Percentiles rank a stretch among this genome's conserved stretches.
Conservation (phyloP, 2,113 vertebrate species). For the Anoura caudifer region DNA sequence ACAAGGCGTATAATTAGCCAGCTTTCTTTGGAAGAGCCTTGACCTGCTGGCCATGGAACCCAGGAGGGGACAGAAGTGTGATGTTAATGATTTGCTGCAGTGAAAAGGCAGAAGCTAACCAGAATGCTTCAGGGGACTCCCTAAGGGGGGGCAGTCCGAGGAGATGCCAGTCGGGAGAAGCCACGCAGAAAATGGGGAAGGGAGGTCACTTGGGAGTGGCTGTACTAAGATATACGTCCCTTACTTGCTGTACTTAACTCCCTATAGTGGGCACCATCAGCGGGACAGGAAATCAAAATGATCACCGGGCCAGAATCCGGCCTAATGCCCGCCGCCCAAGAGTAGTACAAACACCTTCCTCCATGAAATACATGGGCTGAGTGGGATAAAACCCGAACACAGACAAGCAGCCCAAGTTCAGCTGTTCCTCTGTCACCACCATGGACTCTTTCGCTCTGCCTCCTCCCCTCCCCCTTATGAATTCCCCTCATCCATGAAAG, state of each 20-base stretch:
- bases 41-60: conserved; percentile 39
- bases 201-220: neutral
- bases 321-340: neutral
- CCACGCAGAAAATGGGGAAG: fast-evolving
- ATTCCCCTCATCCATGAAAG: neutral
- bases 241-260: fast-evolving
- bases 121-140: neutral
- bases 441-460: fast-evolving
- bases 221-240: neutral
- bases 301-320: neutral
- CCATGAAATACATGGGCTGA: fast-evolving
- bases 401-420: neutral
- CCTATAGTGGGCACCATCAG: neutral
- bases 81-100: conserved; percentile 26
- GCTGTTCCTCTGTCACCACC: fast-evolving
- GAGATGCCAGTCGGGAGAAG: neutral
- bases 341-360: neutral
- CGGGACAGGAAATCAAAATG: neutral
- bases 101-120: neutral
- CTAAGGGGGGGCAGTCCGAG: neutral
- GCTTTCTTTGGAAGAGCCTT: conserved; percentile 34
- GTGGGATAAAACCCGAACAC: neutral
- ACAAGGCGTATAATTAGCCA: conserved; percentile 5
- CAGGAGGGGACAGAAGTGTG: conserved; percentile 40
- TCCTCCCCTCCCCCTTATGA: neutral